Evolutionary conservation across 35 echinoderm and acorn worm species (phyloP).

Genomic region (Amphiura filiformis): DNA sequence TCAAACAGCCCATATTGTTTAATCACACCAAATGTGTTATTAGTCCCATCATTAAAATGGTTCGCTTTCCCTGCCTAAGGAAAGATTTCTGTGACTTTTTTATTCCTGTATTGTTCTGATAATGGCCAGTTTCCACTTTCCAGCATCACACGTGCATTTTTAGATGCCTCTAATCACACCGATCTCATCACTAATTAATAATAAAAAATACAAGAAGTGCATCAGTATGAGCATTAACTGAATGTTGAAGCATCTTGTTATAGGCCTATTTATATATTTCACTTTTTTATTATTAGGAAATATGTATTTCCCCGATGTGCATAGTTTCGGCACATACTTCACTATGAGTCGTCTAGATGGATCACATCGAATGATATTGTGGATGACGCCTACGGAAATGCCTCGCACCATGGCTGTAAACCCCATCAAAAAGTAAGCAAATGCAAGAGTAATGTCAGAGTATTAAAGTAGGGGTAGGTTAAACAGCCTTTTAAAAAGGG

Average conservation of each 20-base stretch:
- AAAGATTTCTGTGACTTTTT: background rate
- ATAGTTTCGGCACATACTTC: constrained; percentile 19
- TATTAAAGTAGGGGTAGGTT: too few relatives aligned
- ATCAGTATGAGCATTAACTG: too few relatives aligned
- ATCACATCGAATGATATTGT: constrained; percentile 35
- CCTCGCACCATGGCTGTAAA: constrained; percentile 66
- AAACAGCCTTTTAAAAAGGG: too few relatives aligned
- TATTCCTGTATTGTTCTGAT: constrained; percentile 71
- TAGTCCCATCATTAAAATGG: too few relatives aligned
- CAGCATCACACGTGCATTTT: constrained; percentile 33
- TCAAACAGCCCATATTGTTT: too few relatives aligned
- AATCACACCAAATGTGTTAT: too few relatives aligned
- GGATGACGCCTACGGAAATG: constrained; percentile 13
- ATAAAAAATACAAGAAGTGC: too few relatives aligned
- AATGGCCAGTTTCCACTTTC: constrained; percentile 42
- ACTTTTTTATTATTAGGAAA: constrained; percentile 48
- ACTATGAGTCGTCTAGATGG: constrained; percentile 66
- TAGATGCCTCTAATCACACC: constrained; percentile 45
- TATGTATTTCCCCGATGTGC: constrained; percentile 58
- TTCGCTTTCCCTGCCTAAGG: too few relatives aligned
- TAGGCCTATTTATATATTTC: too few relatives aligned
- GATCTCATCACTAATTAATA: constrained; percentile 22
- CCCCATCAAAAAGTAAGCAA: constrained; percentile 65
- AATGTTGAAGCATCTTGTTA: too few relatives aligned
- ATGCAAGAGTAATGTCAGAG: too few relatives aligned